These are phyloP conservation scores for Chelon auratus DNA, from an alignment of 2,797 vertebrate genomes.

Conservation along the genomic window DNA sequence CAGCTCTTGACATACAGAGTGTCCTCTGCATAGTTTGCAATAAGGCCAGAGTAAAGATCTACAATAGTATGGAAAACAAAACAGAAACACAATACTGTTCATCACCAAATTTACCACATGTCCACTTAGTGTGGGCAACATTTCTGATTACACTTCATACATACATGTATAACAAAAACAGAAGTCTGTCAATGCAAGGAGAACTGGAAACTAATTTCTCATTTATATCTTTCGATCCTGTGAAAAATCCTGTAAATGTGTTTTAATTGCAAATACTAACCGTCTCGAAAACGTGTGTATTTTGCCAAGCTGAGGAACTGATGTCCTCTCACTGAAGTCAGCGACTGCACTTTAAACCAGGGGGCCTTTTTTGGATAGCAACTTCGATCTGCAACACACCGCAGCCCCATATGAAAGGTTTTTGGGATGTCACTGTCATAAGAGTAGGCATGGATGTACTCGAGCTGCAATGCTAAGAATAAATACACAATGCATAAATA, in stretches of 20 bases:
- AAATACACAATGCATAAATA: not conserved
- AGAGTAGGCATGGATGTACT: constrained; percentile 64
- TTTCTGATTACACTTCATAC: no score
- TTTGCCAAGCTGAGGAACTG: constrained; percentile 65
- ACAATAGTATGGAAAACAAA: not conserved
- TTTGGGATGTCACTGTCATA: constrained; percentile 30
- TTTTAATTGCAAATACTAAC: constrained; percentile 45
- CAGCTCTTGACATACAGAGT: constrained; percentile 65
- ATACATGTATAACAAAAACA: no score
- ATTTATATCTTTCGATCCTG: no score
- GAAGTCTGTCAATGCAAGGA: no score
- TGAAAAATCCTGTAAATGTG: not conserved
- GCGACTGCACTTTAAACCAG: constrained; percentile 5
- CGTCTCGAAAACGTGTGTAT: constrained; percentile 61
- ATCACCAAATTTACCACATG: no score
- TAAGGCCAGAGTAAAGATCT: constrained; percentile 73
- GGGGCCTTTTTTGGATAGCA: constrained; percentile 44
- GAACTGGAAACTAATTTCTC: no score
- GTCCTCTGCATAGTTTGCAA: not conserved
- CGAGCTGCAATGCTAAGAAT: constrained; percentile 63
- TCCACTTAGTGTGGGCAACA: no score
- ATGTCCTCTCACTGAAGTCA: constrained; percentile 33
- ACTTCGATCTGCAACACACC: constrained; percentile 39
- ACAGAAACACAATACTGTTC: not conserved
- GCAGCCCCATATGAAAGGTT: constrained; percentile 49